Percentiles rank a stretch among this genome's conserved stretches.
Conservation (phyloP, 2,797 vertebrate genomes). For the Cossypha dichroa region DNA sequence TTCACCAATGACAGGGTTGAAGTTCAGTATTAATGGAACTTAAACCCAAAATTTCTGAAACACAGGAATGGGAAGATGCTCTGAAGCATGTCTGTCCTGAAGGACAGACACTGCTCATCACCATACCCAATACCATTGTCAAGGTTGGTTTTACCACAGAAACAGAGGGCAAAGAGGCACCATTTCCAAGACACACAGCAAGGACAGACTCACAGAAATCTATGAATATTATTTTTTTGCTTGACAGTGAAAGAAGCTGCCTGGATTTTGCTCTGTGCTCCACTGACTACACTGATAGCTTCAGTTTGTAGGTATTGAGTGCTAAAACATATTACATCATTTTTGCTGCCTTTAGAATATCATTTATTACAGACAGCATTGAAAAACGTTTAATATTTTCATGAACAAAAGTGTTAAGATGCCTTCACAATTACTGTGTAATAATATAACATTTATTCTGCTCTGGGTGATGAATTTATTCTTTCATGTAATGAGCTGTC, state of each 20-base stretch:
- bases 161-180: not conserved
- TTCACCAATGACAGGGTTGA: not conserved
- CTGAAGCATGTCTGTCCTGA: not conserved
- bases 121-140: not conserved
- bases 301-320: not conserved
- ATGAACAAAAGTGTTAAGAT: constrained; percentile 4
- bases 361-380: not conserved
- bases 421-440: not conserved
- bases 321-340: not conserved
- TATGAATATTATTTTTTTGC: not conserved
- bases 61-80: not conserved
- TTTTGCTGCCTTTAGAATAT: not conserved
- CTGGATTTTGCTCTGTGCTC: not conserved
- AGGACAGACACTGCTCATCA: not conserved
- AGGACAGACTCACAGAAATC: not conserved
- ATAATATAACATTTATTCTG: constrained; percentile 24
- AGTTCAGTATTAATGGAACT: not conserved
- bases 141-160: not conserved
- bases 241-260: not conserved
- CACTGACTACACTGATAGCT: not conserved
- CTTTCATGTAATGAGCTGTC: constrained; percentile 40
- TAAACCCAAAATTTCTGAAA: not conserved
- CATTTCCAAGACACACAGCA: not conserved
- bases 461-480: constrained; percentile 37
- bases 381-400: constrained; percentile 14